Conservation (phyloP, 1,140 invertebrate genomes). For the Dendroctonus ponderosae region DNA sequence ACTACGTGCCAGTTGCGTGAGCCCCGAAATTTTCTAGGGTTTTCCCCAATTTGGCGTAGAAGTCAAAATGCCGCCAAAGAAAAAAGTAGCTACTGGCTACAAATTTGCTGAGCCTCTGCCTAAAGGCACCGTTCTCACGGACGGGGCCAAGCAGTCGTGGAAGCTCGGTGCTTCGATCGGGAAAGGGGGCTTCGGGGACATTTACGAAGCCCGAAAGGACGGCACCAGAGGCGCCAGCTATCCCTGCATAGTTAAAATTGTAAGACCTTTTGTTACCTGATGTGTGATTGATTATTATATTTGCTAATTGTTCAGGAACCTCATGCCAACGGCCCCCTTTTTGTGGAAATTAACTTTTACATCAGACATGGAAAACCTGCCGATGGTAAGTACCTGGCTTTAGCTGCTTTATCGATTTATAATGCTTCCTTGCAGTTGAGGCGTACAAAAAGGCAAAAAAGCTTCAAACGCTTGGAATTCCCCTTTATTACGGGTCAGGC, state of each 20-base stretch:
- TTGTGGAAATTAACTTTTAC: constrained; percentile 95
- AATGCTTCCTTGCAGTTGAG: constrained; percentile 63
- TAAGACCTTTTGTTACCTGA: constrained; percentile 46
- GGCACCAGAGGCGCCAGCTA: constrained; percentile 56
- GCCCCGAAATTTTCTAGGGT: too few relatives aligned
- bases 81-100: constrained; percentile 59
- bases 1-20: too few relatives aligned
- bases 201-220: constrained; percentile 73
- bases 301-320: constrained; percentile 69
- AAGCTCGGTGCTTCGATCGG: constrained; percentile 83
- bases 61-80: constrained; percentile 33
- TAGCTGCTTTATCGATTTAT: constrained; percentile 14
- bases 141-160: constrained; percentile 79
- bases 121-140: constrained; percentile 71
- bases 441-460: constrained; percentile 72
- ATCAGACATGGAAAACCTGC: constrained; percentile 79
- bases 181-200: constrained; percentile 90
- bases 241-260: constrained; percentile 77
- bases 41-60: too few relatives aligned
- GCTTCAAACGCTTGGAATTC: constrained; percentile 80
- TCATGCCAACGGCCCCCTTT: constrained; percentile 87
- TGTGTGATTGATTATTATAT: constrained; percentile 14
- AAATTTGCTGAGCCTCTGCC: constrained; percentile 74
- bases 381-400: constrained; percentile 49
- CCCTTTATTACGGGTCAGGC: constrained; percentile 79